Evolutionary conservation across 2,113 vertebrate genomes (phyloP).

Genomic region (Solea solea): DNA sequence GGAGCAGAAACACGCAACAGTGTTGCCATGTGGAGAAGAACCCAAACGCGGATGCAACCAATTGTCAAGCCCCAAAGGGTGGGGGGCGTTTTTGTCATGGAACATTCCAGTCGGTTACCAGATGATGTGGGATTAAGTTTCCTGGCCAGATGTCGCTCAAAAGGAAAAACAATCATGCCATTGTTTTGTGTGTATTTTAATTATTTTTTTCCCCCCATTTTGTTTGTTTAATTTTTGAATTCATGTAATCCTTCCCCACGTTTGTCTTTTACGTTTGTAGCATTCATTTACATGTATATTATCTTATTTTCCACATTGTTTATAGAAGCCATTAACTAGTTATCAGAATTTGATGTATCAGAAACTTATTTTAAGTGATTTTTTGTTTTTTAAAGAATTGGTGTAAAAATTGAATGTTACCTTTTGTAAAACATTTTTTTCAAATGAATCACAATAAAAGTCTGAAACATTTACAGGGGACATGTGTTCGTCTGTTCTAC

Average conservation of each 20-base stretch:
- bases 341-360: slow-evolving; percentile 95
- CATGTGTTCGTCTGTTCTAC: not conserved
- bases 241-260: slow-evolving; percentile 86
- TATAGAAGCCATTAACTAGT: slow-evolving; percentile 97
- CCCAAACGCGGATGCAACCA: slow-evolving; percentile 36
- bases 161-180: slow-evolving; percentile 75
- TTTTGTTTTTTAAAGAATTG: slow-evolving; percentile 88
- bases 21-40: slow-evolving; percentile 30
- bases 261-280: slow-evolving; percentile 85
- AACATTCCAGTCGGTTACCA: slow-evolving; percentile 69
- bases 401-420: slow-evolving; percentile 98
- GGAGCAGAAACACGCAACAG: not conserved
- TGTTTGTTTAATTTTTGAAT: slow-evolving; percentile 71
- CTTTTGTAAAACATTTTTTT: slow-evolving; percentile 98
- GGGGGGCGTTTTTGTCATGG: slow-evolving; percentile 25
- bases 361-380: slow-evolving; percentile 97
- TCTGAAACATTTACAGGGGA: slow-evolving; percentile 73
- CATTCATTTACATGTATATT: slow-evolving; percentile 97
- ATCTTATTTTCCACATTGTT: slow-evolving; percentile 91
- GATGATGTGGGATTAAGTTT: slow-evolving; percentile 48
- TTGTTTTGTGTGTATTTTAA: slow-evolving; percentile 61
- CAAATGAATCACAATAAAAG: slow-evolving; percentile 95
- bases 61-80: slow-evolving; percentile 1
- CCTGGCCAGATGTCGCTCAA: slow-evolving; percentile 54
- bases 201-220: not conserved